Evolutionary conservation across 2,888 invertebrate genomes (phyloP).

Genomic region (Drosophila atroscutellata): DNA sequence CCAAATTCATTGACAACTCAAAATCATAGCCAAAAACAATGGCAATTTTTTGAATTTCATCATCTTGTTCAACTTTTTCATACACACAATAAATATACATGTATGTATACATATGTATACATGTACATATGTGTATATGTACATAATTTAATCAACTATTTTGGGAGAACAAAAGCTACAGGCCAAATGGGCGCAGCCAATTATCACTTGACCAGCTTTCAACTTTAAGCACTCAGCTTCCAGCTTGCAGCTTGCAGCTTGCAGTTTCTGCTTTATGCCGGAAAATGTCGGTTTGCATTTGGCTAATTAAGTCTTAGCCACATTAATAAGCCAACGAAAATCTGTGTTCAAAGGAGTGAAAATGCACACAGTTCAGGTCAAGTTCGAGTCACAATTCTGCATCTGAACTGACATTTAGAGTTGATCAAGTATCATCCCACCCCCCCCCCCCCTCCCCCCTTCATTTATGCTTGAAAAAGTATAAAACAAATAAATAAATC

Average conservation of each 20-base stretch:
- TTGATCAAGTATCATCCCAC: neutral
- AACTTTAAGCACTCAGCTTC: neutral
- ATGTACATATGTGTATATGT: neutral
- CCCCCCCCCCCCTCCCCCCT: too few relatives aligned
- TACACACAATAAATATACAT: neutral
- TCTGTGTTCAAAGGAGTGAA: constrained; percentile 6
- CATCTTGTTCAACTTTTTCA: constrained; percentile 19
- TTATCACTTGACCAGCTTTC: constrained; percentile 58
- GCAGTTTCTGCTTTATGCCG: constrained; percentile 26
- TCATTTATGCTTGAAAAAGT: neutral
- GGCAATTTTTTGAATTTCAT: constrained; percentile 35
- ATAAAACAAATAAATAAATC: neutral
- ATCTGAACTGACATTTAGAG: neutral
- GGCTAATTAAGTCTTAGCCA: neutral
- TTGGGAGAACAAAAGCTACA: neutral
- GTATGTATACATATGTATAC: neutral
- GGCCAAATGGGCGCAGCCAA: constrained; percentile 32
- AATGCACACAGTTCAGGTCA: neutral
- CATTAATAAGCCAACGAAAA: neutral
- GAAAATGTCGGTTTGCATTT: constrained; percentile 49
- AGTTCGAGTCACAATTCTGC: neutral
- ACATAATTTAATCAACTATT: constrained; percentile 51
- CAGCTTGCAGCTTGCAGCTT: neutral
- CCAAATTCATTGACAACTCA: constrained; percentile 2
- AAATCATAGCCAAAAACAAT: constrained; percentile 4